A percentile compares a stretch with the other conserved stretches of the same genome.
Evolutionary conservation across 2,797 vertebrate genomes (phyloP).

Genomic region (Phaenicophaeus curvirostris): DNA sequence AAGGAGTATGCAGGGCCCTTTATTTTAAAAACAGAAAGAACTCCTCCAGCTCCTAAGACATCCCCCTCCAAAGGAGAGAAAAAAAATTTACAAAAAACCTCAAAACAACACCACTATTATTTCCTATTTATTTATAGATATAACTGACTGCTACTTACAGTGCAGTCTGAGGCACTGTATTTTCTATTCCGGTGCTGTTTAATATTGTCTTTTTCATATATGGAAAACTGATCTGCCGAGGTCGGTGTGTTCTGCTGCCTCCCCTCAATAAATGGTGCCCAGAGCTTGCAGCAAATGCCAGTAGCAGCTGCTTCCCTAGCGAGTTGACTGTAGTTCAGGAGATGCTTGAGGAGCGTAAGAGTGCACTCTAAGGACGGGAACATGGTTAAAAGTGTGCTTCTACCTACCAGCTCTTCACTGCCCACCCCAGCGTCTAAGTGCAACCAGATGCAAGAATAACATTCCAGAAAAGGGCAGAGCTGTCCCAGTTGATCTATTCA

Average conservation of each 20-base stretch:
- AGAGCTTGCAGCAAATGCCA: background rate
- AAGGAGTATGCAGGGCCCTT: background rate
- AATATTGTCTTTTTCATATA: background rate
- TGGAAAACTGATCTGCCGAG: background rate
- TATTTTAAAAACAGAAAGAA: background rate
- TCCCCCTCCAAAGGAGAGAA: background rate
- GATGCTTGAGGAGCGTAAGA: background rate
- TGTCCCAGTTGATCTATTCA: background rate
- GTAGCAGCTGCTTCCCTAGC: background rate
- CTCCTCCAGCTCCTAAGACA: rapidly evolving
- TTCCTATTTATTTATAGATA: background rate
- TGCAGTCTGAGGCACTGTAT: background rate
- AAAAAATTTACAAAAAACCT: background rate
- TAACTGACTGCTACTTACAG: background rate
- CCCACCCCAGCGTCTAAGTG: background rate
- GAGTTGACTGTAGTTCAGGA: background rate
- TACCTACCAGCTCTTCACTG: background rate
- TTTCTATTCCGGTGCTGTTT: background rate
- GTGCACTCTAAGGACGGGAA: background rate
- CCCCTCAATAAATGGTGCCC: background rate
- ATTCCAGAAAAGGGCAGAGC: background rate
- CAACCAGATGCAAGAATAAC: background rate
- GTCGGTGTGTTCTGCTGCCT: background rate
- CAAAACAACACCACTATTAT: too few species aligned
- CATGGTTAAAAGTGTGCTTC: background rate